Evolutionary conservation across 2,888 invertebrate species (phyloP).

Genomic region (Napeogenes inachia): DNA sequence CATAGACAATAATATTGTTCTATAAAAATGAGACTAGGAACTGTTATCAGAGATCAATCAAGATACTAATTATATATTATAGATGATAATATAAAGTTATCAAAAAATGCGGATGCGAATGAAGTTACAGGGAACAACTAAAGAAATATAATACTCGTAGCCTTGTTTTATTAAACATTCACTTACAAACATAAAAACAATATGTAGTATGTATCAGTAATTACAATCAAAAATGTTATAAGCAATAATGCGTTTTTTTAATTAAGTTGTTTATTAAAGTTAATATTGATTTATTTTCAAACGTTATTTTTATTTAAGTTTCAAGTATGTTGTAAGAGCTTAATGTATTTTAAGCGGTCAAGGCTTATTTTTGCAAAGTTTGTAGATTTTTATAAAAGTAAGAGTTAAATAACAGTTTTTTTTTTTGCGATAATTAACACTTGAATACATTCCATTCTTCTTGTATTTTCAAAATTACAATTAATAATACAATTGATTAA

Average conservation of each 20-base stretch:
- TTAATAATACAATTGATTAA: too few relatives aligned
- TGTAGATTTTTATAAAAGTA: neutral
- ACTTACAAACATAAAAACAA: neutral
- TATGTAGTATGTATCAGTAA: neutral
- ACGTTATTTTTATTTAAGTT: neutral
- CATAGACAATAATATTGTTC: neutral
- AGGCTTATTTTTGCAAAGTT: constrained; percentile 17
- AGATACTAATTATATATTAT: too few relatives aligned
- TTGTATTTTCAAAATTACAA: too few relatives aligned
- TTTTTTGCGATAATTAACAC: too few relatives aligned
- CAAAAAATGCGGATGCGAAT: neutral
- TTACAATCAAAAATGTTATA: neutral
- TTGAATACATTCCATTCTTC: too few relatives aligned
- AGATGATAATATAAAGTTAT: too few relatives aligned
- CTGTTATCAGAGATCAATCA: too few relatives aligned
- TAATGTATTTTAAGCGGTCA: constrained; percentile 22
- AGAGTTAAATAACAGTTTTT: too few relatives aligned
- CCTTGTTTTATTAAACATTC: constrained; percentile 5
- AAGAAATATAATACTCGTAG: neutral
- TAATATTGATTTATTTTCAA: constrained; percentile 1
- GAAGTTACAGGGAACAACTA: neutral
- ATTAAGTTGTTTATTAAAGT: neutral
- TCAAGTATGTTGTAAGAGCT: constrained; percentile 13
- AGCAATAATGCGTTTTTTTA: neutral
- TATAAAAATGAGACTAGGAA: too few relatives aligned